Conservation (phyloP, 2,888 invertebrate species). For the Pantelozetes paolii region DNA sequence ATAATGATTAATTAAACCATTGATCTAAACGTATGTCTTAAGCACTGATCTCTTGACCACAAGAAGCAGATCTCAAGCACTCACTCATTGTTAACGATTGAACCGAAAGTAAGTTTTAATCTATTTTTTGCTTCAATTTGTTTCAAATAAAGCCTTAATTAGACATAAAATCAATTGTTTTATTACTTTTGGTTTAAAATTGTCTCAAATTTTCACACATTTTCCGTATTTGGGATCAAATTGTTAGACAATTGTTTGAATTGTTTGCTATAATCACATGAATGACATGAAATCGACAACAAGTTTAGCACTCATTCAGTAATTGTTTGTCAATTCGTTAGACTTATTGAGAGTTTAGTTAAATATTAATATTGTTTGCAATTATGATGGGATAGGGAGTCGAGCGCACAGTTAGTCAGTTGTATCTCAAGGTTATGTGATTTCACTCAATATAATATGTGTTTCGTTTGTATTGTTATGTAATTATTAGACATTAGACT, state of each 20-base stretch:
- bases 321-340: not conserved
- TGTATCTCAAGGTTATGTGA: not conserved
- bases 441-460: not conserved
- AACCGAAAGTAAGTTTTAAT: too few species aligned
- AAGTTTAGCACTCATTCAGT: not conserved
- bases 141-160: too few species aligned
- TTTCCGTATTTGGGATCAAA: conserved; percentile 22
- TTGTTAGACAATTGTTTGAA: conserved; percentile 1
- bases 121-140: not conserved
- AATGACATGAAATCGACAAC: conserved; percentile 15
- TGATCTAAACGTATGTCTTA: not conserved
- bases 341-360: not conserved
- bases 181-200: not conserved
- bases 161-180: too few species aligned
- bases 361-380: too few species aligned
- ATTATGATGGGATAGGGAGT: too few species aligned
- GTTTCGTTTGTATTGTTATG: not conserved
- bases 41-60: too few species aligned
- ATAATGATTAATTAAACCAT: not conserved
- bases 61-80: too few species aligned
- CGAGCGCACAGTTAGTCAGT: not conserved
- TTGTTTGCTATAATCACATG: too few species aligned
- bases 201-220: conserved; percentile 7
- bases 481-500: conserved; percentile 6
- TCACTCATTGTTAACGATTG: too few species aligned